Conservation (phyloP, 2,888 invertebrate genomes). For the Epiblema foenella region DNA sequence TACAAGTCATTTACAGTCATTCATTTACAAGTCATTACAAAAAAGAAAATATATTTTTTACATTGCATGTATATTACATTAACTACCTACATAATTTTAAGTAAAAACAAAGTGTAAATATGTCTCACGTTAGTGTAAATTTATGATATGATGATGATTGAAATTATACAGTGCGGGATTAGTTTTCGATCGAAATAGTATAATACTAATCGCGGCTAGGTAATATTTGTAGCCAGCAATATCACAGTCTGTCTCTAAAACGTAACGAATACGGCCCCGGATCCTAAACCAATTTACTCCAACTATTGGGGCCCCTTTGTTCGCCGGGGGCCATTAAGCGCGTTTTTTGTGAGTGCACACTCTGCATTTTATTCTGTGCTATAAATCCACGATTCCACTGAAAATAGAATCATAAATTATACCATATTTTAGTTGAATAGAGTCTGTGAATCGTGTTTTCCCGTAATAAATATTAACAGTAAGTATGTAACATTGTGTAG, state of each 20-base stretch:
- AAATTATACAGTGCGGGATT: too few relatives aligned
- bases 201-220: too few relatives aligned
- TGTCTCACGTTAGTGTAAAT: too few relatives aligned
- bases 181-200: too few relatives aligned
- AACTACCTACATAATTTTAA: too few relatives aligned
- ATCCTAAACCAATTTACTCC: slow-evolving; percentile 40
- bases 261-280: not conserved
- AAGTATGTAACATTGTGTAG: not conserved
- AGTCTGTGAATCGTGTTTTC: not conserved
- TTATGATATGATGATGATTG: too few relatives aligned
- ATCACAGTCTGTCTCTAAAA: slow-evolving; percentile 4
- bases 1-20: too few relatives aligned
- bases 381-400: slow-evolving; percentile 52
- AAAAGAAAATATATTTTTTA: too few relatives aligned
- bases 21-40: too few relatives aligned
- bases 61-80: too few relatives aligned
- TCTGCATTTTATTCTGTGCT: slow-evolving; percentile 48
- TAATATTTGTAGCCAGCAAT: not conserved
- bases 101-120: too few relatives aligned
- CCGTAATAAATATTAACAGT: slow-evolving; percentile 22
- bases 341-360: slow-evolving; percentile 55
- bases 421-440: slow-evolving; percentile 27
- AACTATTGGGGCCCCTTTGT: slow-evolving; percentile 26
- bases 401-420: slow-evolving; percentile 42
- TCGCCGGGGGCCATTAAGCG: slow-evolving; percentile 62